Base-by-base conservation (phyloP, 1,140 invertebrate genomes). In the Holcopasites calliopsidis region DNA sequence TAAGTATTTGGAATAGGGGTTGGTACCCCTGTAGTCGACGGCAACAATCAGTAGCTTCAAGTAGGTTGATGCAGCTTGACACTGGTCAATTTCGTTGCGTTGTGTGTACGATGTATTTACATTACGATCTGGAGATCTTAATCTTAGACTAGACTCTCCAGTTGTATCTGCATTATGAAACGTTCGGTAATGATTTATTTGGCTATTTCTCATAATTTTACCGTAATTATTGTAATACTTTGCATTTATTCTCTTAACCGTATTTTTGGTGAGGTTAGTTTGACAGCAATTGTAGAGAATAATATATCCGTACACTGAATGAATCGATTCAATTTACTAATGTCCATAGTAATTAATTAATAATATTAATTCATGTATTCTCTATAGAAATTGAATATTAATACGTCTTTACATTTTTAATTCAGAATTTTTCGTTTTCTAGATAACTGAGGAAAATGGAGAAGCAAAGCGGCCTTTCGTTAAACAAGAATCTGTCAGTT, bases 371-470 rank as follows among this genome's bases (percentile, higher is more conserved):
- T 68, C 38, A 42, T 58, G 31, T 2, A 35, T 47, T 57, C 26
- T 47, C 5, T 38, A 11, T 61, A 1, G 23, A 10, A 50, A 47
- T 38, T 3, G 28, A 35, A 54, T 76, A 47, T 23, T 23, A 5
- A 28, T 21, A 23, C 0, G 44, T 42, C 1, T 38, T 31, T 3
- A 3, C 1, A 11, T 42, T 82, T 82, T 80, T 82, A 76, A 77
- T 70, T 84, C 26, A 73, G 42, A 28, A 74, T 69, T 78, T 71
- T 52, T 26, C 40, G 55, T 31, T 77, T 71, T 85, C 54, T 69
- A 90, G 86, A 54, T 79, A 77, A 75, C 57, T 6, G 87, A 90
- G 49, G 87, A 89, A 55, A 85, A 83, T 76, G 80, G 81, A 13
- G 90, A 91, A 33, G 23, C 55, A 4, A 91, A 90, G 49, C 60